Conservation (phyloP, 1,140 invertebrate species). For the Drosophila tani region DNA sequence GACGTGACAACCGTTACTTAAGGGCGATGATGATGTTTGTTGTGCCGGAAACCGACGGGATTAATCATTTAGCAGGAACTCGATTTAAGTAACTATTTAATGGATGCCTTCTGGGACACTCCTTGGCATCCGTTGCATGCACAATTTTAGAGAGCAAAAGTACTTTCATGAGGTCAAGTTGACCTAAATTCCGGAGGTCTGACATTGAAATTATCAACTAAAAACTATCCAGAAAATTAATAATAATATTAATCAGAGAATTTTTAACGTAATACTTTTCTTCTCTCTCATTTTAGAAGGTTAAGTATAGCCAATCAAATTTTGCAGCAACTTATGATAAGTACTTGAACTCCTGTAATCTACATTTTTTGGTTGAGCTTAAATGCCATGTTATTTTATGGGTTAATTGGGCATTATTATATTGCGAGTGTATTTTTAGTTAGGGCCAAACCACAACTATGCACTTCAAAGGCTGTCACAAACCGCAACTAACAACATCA, state of each 20-base stretch:
- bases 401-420: conserved; percentile 2
- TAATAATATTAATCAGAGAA: neutral
- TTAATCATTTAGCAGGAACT: conserved; percentile 26
- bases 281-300: neutral
- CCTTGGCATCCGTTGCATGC: conserved; percentile 1
- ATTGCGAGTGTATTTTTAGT: neutral
- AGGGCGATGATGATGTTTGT: conserved; percentile 26
- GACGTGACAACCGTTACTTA: conserved; percentile 31
- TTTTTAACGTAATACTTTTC: neutral
- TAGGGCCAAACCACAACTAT: conserved; percentile 7
- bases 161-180: neutral
- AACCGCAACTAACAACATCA: conserved; percentile 19
- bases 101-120: neutral
- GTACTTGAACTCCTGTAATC: too few relatives aligned
- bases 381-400: neutral
- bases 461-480: conserved; percentile 23
- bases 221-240: neutral
- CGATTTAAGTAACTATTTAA: conserved; percentile 28
- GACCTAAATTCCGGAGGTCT: neutral
- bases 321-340: neutral
- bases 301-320: neutral
- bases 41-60: conserved; percentile 19
- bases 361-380: neutral
- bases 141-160: neutral
- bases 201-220: neutral